Evolutionary conservation across 2,888 invertebrate genomes (phyloP).

Genomic region (Cerastoderma edule): DNA sequence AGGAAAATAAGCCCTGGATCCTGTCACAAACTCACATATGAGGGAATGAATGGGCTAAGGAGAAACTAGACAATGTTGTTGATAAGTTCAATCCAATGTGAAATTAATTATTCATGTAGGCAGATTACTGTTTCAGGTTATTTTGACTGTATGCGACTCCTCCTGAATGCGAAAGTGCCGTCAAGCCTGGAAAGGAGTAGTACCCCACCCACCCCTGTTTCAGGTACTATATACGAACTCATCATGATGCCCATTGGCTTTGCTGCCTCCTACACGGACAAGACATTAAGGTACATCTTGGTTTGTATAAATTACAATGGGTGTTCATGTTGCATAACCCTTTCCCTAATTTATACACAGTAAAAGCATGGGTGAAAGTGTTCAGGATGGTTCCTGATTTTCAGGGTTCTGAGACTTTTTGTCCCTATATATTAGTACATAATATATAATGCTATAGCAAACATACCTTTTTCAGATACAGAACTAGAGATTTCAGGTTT

Average conservation of each 20-base stretch:
- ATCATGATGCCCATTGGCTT: constrained; percentile 90
- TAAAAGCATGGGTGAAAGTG: no score
- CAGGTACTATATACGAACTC: constrained; percentile 90
- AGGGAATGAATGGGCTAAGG: no score
- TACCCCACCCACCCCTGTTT: constrained; percentile 89
- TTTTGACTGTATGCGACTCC: constrained; percentile 89
- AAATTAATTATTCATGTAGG: no score
- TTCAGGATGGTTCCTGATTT: no score
- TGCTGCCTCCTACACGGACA: constrained; percentile 79
- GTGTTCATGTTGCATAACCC: neutral
- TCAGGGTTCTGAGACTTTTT: no score
- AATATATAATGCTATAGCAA: neutral
- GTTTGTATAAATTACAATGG: neutral
- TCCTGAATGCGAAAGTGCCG: constrained; percentile 89
- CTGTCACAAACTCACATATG: no score
- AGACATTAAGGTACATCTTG: constrained; percentile 67
- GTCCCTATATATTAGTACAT: no score
- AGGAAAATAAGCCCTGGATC: no score
- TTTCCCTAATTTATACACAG: neutral
- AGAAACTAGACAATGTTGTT: no score
- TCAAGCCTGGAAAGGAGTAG: constrained; percentile 88
- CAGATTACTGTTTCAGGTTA: constrained; percentile 88
- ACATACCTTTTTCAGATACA: neutral
- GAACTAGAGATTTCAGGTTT: no score
- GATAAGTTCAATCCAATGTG: no score